A percentile compares a stretch with the other conserved stretches of the same genome.
Conservation (phyloP, 2,113 vertebrate species). For the Progne subis region DNA sequence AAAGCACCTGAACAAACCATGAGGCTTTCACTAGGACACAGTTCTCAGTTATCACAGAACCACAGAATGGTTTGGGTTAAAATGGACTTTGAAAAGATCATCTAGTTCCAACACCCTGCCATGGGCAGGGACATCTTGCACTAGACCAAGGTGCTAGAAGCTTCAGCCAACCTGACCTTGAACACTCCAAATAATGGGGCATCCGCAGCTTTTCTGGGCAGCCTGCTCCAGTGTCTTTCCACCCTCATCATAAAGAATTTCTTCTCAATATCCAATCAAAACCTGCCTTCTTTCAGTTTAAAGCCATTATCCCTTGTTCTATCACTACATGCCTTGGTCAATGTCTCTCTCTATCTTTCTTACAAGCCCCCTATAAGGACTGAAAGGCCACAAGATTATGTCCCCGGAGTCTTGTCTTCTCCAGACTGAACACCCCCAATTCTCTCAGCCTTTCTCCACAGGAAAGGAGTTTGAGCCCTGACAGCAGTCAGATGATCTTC, state of each 20-base stretch:
- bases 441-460: neutral
- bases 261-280: neutral
- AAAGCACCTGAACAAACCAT: neutral
- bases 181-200: neutral
- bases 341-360: neutral
- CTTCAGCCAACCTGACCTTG: neutral
- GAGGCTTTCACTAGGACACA: neutral
- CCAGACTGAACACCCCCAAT: neutral
- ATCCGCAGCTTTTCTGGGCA: neutral
- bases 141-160: neutral
- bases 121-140: neutral
- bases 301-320: neutral
- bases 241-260: neutral
- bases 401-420: neutral
- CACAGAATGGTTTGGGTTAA: neutral
- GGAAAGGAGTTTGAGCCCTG: neutral
- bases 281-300: neutral
- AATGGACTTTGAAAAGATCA: neutral
- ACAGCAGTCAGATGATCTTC: neutral
- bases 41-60: neutral
- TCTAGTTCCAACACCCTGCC: neutral
- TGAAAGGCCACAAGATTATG: neutral
- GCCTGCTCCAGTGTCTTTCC: neutral
- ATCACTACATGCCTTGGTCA: neutral
- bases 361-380: neutral